Evolutionary conservation across 1,140 invertebrate species (phyloP).

Genomic region (Nylanderia fulva): DNA sequence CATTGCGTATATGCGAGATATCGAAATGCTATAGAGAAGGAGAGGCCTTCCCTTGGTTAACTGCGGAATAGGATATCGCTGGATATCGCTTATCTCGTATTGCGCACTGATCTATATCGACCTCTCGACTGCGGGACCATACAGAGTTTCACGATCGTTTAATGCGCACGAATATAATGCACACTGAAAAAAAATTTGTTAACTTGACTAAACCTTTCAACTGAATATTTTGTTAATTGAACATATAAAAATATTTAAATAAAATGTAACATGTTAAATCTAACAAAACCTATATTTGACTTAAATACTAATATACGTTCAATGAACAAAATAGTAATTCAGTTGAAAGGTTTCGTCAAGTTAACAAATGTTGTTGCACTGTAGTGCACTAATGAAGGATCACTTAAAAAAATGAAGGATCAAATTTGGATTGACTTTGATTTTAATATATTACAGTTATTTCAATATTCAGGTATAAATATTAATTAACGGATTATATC

Average conservation of each 20-base stretch:
- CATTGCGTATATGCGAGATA: slow-evolving; percentile 33
- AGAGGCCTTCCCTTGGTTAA: slow-evolving; percentile 45
- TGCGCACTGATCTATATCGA: slow-evolving; percentile 36
- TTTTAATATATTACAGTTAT: neutral
- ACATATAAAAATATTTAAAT: too few relatives aligned
- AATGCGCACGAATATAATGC: neutral
- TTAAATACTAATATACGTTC: too few relatives aligned
- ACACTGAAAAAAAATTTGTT: too few relatives aligned
- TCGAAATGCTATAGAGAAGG: slow-evolving; percentile 46
- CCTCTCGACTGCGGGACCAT: neutral
- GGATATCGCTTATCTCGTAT: slow-evolving; percentile 48
- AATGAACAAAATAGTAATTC: too few relatives aligned
- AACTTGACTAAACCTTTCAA: too few relatives aligned
- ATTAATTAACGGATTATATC: neutral
- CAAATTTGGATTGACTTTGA: neutral
- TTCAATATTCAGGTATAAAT: slow-evolving; percentile 20
- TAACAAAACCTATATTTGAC: too few relatives aligned
- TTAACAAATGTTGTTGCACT: too few relatives aligned
- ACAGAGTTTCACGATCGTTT: neutral
- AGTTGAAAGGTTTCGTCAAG: too few relatives aligned
- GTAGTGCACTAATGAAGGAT: too few relatives aligned
- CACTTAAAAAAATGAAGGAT: neutral
- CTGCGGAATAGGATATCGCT: slow-evolving; percentile 37
- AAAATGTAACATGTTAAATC: too few relatives aligned
- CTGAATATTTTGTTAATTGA: too few relatives aligned